Evolutionary conservation across 2,888 invertebrate genomes (phyloP).

Genomic region (Macrophya alboannulata): DNA sequence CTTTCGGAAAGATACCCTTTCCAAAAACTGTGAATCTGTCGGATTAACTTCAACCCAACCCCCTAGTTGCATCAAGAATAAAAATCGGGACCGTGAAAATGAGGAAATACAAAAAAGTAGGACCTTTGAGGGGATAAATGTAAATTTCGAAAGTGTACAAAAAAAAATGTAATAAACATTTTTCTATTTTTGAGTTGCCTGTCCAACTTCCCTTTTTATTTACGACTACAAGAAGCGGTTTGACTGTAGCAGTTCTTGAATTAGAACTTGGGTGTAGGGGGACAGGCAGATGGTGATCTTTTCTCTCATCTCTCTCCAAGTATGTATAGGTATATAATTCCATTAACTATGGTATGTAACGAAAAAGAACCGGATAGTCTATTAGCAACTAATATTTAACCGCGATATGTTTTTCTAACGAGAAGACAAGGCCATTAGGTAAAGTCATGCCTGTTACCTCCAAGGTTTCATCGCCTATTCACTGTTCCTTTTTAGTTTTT

Average conservation of each 20-base stretch:
- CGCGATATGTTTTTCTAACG: slow-evolving; percentile 28
- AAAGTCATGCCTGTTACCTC: slow-evolving; percentile 2
- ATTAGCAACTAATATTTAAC: slow-evolving; percentile 48
- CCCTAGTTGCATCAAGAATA: background rate
- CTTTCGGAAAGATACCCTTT: no score
- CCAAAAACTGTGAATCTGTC: no score
- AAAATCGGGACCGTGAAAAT: background rate
- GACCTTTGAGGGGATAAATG: background rate
- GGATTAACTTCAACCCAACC: no score
- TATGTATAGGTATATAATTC: background rate
- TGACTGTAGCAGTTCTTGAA: slow-evolving; percentile 42
- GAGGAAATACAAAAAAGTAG: background rate
- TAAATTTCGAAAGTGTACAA: background rate
- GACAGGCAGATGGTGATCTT: slow-evolving; percentile 17
- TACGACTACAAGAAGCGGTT: slow-evolving; percentile 7
- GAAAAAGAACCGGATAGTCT: background rate
- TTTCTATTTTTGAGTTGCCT: background rate
- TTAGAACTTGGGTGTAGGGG: slow-evolving; percentile 13
- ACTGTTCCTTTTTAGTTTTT: background rate
- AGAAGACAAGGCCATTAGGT: slow-evolving; percentile 45
- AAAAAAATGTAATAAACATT: slow-evolving; percentile 3
- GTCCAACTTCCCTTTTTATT: background rate
- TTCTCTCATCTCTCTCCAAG: background rate
- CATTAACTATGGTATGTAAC: slow-evolving; percentile 11
- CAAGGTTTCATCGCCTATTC: slow-evolving; percentile 25